phyloP scores from a whole-genome alignment of 1,140 invertebrate species.

The Dinothrombium tinctorium region DNA sequence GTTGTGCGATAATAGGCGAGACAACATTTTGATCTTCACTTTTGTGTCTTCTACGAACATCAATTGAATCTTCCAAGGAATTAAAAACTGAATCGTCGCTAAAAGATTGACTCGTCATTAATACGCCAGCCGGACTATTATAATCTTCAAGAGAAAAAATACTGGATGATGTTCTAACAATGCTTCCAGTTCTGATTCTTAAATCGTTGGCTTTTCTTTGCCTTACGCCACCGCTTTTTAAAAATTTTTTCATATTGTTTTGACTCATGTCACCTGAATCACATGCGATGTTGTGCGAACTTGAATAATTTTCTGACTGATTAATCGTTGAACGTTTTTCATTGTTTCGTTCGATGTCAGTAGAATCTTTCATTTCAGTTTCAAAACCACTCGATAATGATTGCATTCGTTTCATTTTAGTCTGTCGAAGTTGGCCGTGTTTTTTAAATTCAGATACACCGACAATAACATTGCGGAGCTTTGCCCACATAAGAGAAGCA shows the following conservation, averaged over 20 bases:
- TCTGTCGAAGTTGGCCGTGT: neutral
- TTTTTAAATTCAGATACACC: conserved; percentile 45
- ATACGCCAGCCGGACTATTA: conserved; percentile 31
- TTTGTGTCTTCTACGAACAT: conserved; percentile 18
- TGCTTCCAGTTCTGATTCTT: conserved; percentile 32
- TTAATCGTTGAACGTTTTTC: neutral
- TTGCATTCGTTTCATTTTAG: too few relatives aligned
- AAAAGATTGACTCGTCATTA: conserved; percentile 26
- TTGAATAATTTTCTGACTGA: neutral
- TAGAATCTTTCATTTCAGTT: too few relatives aligned
- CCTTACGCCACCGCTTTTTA: neutral
- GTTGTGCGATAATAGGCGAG: neutral
- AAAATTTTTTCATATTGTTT: neutral
- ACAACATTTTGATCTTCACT: conserved; percentile 17
- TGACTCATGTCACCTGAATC: neutral
- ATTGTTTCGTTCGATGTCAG: too few relatives aligned
- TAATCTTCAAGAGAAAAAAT: conserved; percentile 17
- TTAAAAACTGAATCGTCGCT: conserved; percentile 4
- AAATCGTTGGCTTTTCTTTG: conserved; percentile 28
- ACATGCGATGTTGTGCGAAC: neutral
- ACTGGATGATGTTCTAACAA: conserved; percentile 30
- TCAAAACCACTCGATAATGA: too few relatives aligned
- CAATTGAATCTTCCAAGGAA: conserved; percentile 11
- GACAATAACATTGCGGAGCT: conserved; percentile 67
- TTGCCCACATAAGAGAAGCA: conserved; percentile 66